Evolutionary conservation across 2,113 vertebrate genomes (phyloP).

Genomic region (Pycnonotus jocosus): DNA sequence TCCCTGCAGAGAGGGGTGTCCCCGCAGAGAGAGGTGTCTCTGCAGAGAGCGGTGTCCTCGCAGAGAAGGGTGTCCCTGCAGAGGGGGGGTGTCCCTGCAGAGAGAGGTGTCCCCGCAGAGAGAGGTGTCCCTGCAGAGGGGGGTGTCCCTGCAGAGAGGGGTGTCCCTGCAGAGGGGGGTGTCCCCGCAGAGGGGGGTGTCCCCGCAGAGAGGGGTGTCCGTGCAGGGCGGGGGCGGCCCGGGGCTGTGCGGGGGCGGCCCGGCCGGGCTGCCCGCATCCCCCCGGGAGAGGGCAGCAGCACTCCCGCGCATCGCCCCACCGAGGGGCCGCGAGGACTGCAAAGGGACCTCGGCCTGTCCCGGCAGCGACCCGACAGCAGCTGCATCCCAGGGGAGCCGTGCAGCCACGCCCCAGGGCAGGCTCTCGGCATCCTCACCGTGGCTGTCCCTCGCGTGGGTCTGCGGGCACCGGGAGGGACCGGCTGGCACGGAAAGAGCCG

Average conservation of each 20-base stretch:
- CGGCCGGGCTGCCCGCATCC: background rate
- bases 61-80: background rate
- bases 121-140: background rate
- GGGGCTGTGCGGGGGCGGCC: background rate
- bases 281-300: conserved; percentile 57
- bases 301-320: background rate
- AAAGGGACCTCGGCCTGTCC: background rate
- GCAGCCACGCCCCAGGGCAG: background rate
- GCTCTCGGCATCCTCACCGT: background rate
- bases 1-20: background rate
- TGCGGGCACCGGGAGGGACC: background rate
- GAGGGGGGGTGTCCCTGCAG: accelerated
- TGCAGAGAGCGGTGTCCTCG: background rate
- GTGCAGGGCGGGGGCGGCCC: background rate
- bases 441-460: background rate
- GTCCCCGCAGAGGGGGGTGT: background rate
- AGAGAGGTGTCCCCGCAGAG: accelerated
- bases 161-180: background rate
- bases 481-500: background rate
- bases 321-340: background rate
- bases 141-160: background rate
- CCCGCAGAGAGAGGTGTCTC: background rate
- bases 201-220: background rate
- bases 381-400: background rate
- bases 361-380: background rate